These are phyloP conservation scores for Amblyjoppa proteus DNA, from an alignment of 2,888 invertebrate genomes.

Conservation along the genomic window DNA sequence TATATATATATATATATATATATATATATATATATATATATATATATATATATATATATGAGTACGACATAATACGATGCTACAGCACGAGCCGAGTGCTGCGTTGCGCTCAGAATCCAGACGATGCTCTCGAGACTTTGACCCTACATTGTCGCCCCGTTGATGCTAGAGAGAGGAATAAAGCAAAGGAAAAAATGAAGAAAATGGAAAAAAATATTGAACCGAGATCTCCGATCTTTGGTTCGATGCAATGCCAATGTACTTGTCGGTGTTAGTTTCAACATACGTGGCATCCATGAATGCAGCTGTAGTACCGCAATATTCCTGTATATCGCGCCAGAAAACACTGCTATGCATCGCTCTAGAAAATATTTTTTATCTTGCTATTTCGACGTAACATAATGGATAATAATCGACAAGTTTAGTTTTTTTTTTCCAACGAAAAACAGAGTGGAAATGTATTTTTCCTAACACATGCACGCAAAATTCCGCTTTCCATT, in stretches of 20 bases:
- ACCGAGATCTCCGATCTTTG: conserved; percentile 37
- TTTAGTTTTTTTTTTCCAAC: too few species aligned
- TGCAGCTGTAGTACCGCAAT: neutral
- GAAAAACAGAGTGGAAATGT: too few species aligned
- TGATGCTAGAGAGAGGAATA: conserved; percentile 11
- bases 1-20: conserved; percentile 9
- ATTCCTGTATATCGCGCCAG: neutral
- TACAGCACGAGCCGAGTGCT: neutral
- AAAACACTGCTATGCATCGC: neutral
- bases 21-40: neutral
- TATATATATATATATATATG: neutral
- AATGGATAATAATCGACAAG: too few species aligned
- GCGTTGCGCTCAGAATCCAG: conserved; percentile 10
- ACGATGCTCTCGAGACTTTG: conserved; percentile 54
- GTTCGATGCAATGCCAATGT: conserved; percentile 42
- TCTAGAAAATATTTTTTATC: neutral
- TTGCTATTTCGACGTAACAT: neutral
- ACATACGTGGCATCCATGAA: neutral
- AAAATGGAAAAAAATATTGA: conserved; percentile 8
- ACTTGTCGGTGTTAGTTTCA: conserved; percentile 17
- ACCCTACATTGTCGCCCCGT: conserved; percentile 42
- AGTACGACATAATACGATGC: conserved; percentile 2
- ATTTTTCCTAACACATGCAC: neutral
- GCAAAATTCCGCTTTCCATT: too few species aligned
- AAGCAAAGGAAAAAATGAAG: neutral